Evolutionary conservation across 1,140 invertebrate species (phyloP), one percentile per base, ranked within the genome.

Genomic region (Drosophila albomicans): DNA sequence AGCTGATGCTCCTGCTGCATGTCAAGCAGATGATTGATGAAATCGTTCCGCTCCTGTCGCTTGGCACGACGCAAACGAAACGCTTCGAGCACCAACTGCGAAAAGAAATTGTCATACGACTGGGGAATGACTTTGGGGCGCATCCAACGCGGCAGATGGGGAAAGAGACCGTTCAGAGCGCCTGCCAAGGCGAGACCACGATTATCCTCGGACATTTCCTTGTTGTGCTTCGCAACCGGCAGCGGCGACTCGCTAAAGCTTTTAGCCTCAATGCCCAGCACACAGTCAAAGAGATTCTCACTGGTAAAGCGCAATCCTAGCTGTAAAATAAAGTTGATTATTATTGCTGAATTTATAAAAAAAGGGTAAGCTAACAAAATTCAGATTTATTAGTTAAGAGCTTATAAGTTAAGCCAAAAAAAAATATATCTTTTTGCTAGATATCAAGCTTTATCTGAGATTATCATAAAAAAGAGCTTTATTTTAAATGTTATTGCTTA

Each of bases 281-380:
- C 94, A 11, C 92, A 92, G 56, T 91, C 93, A 2, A 93, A 92
- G 4, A 94, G 92, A n/a, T 93, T 92, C 41, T 94, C 94, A 0
- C 92, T 92, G 1, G 94, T 94, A 52, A 92, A 94, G 65, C 92
- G 91, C 1, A 90, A 56, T 8, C 91, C 93, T 1, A 92, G 75
- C 91, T 92, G 43, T 0, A 74, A 8, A 10, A 10, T 11, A 16
- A 11, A 43, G 8, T 0, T 45, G n/a, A 1, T 45, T 48, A 48
- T 11, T 48, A 25, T 25, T 0, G 20, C 20, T 25, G 20, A 25
- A 25, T 0, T 25, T 20, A 0, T 2, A 20, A 25, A 25, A 25
- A 25, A 25, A 3, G 20, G 4, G 20, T 25, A 25, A 25, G 20
- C 20, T 25, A 25, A 25, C 20, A 25, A 25, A 25, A 4, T 25